These are phyloP conservation scores for Hirundichthys speculiger DNA, from an alignment of 2,113 vertebrate species.

Conservation along the genomic window DNA sequence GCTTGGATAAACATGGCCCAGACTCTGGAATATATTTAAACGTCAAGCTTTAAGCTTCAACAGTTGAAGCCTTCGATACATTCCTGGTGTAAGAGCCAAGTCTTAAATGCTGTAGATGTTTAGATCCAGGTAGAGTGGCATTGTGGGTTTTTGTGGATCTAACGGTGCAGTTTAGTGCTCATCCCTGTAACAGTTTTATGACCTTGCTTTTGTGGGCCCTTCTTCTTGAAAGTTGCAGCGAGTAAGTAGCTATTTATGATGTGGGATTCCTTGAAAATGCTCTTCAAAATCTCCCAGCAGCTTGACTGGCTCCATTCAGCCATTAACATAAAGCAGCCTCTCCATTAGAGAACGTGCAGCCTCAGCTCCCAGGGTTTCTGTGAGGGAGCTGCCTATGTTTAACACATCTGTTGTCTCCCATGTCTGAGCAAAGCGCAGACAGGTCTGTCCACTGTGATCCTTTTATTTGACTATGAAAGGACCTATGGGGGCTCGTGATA, in stretches of 20 bases:
- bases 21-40: no score
- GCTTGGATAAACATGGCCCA: no score
- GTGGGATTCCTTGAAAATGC: slow-evolving; percentile 29
- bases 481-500: slow-evolving; percentile 77
- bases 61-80: no score
- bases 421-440: slow-evolving; percentile 76
- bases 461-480: slow-evolving; percentile 80
- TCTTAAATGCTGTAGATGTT: slow-evolving; percentile 9
- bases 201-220: slow-evolving; percentile 24
- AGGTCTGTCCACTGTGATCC: slow-evolving; percentile 76
- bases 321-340: slow-evolving; percentile 76
- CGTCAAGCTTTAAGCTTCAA: no score
- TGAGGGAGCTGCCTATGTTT: slow-evolving; percentile 67
- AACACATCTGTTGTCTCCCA: slow-evolving; percentile 84
- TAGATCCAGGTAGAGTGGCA: slow-evolving; percentile 10
- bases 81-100: no score
- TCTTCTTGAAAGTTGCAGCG: slow-evolving; percentile 41
- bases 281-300: slow-evolving; percentile 32
- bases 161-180: slow-evolving; percentile 18
- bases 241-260: slow-evolving; percentile 53
- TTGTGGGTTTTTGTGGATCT: slow-evolving; percentile 11
- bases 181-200: slow-evolving; percentile 43
- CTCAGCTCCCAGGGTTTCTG: slow-evolving; percentile 40
- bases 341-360: slow-evolving; percentile 51
- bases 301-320: slow-evolving; percentile 62